Conservation (phyloP, 2,113 vertebrate species). For the Cephalopholis sonnerati region DNA sequence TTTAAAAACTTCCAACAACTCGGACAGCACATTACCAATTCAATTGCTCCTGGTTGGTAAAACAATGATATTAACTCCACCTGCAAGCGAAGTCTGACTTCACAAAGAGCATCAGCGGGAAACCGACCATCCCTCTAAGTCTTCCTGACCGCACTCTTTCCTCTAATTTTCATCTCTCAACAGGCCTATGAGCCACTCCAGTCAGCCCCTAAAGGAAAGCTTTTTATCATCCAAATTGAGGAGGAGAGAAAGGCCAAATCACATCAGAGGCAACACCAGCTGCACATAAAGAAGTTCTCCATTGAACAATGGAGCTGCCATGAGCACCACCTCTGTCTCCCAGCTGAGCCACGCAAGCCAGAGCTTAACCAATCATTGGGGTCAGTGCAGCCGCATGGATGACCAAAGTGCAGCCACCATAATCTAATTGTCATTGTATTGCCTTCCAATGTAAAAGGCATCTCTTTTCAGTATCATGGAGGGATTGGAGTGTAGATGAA, state of each 20-base stretch:
- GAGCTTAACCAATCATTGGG: conserved; percentile 79
- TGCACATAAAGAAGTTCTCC: conserved; percentile 81
- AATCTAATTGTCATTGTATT: conserved; percentile 88
- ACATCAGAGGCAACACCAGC: conserved; percentile 82
- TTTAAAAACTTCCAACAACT: not conserved
- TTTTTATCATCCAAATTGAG: conserved; percentile 80
- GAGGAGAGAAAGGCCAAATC: conserved; percentile 78
- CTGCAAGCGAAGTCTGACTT: conserved; percentile 34
- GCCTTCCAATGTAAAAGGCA: conserved; percentile 82
- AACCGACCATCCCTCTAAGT: not conserved
- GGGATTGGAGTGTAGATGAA: conserved; percentile 80
- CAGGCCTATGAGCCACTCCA: conserved; percentile 52
- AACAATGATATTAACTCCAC: conserved; percentile 14
- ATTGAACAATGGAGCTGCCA: conserved; percentile 76
- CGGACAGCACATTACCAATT: not conserved
- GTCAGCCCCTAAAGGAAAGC: conserved; percentile 54
- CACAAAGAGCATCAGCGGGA: not conserved
- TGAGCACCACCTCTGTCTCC: conserved; percentile 78
- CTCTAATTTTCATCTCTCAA: conserved; percentile 58
- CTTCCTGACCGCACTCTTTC: conserved; percentile 30
- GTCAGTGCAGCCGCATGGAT: conserved; percentile 79
- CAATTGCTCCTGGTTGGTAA: not conserved
- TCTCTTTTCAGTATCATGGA: conserved; percentile 80
- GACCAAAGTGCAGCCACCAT: conserved; percentile 83
- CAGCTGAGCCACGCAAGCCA: conserved; percentile 78